phyloP scores from a whole-genome alignment of 2,888 invertebrate genomes.

The Archaeoteleia sp. region DNA sequence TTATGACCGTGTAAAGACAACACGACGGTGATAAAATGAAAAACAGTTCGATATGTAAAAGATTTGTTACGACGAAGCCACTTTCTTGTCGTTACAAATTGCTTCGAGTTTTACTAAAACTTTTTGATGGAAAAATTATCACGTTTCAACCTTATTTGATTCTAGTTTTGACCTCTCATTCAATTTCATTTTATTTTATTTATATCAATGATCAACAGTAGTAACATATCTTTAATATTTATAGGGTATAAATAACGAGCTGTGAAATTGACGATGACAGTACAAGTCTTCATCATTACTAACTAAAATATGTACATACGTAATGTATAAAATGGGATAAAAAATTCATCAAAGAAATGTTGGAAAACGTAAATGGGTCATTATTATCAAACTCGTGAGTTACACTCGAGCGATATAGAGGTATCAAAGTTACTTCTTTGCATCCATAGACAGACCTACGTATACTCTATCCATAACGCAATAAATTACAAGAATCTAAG shows the following conservation, averaged over 20 bases:
- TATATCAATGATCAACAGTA: no score
- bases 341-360: not conserved
- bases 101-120: not conserved
- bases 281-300: no score
- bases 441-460: conserved; percentile 24
- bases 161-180: no score
- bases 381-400: conserved; percentile 43
- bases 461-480: conserved; percentile 1
- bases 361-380: conserved; percentile 25
- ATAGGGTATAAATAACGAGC: no score
- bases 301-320: no score
- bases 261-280: no score
- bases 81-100: no score
- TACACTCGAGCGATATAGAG: conserved; percentile 13
- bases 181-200: no score
- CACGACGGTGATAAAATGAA: conserved; percentile 13
- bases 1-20: conserved; percentile 45
- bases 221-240: no score
- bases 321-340: no score
- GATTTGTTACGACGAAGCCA: conserved; percentile 6
- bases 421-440: conserved; percentile 2
- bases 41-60: conserved; percentile 8
- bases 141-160: not conserved
- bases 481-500: conserved; percentile 35
- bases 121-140: conserved; percentile 1